Evolutionary conservation across 1,140 invertebrate species (phyloP).

Genomic region (Caenorhabditis remanei): DNA sequence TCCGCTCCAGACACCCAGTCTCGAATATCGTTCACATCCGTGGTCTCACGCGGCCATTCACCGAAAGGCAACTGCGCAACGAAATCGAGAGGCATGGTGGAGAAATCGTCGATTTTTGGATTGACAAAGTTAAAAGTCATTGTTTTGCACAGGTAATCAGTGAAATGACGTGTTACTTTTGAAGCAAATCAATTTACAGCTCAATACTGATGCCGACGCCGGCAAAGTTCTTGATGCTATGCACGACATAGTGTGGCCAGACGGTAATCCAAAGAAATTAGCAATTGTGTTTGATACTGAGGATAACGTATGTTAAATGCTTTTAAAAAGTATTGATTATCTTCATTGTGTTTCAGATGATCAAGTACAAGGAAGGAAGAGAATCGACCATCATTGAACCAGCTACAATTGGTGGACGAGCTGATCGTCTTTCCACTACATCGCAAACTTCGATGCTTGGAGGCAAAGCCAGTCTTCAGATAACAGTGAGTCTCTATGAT

Average conservation of each 20-base stretch:
- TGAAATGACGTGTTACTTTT: no score
- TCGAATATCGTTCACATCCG: conserved; percentile 68
- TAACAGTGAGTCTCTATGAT: not conserved
- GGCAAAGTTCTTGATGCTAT: not conserved
- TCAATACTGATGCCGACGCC: not conserved
- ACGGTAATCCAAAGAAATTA: conserved; percentile 39
- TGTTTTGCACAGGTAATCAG: conserved; percentile 70
- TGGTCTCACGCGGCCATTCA: conserved; percentile 71
- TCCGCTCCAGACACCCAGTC: conserved; percentile 63
- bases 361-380: not conserved
- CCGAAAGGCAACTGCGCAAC: conserved; percentile 57
- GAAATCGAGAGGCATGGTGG: conserved; percentile 68
- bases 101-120: conserved; percentile 69
- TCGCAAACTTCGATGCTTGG: not conserved
- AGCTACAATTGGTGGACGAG: not conserved
- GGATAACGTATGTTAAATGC: not conserved
- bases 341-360: not conserved
- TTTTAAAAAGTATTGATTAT: not conserved
- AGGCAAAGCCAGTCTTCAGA: conserved; percentile 11
- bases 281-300: conserved; percentile 15
- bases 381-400: not conserved
- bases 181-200: not conserved
- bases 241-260: conserved; percentile 35
- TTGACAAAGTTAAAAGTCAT: conserved; percentile 73
- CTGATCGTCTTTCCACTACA: not conserved